Percentiles rank a stretch among this genome's conserved stretches.
These are phyloP conservation scores for Chaunax sp. DNA, from an alignment of 2,797 vertebrate genomes.

Conservation along the genomic window DNA sequence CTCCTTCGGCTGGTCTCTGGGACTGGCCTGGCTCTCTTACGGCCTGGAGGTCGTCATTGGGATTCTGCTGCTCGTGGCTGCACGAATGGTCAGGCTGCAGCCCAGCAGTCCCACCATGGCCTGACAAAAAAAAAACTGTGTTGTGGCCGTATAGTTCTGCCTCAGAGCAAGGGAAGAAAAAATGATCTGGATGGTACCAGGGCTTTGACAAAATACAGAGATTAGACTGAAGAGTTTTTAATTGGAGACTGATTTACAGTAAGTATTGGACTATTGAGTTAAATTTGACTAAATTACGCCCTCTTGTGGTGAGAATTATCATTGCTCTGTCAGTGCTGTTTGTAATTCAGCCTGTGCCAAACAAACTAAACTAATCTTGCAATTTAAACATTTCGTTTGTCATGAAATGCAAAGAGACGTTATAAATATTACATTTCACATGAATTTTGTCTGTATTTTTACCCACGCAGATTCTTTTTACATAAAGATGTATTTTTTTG, in stretches of 20 bases:
- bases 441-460: not conserved
- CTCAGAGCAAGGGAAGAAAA: not conserved
- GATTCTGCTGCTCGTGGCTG: slow-evolving; percentile 74
- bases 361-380: not conserved
- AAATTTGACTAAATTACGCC: slow-evolving; percentile 11
- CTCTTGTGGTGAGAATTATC: slow-evolving; percentile 47
- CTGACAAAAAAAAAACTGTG: slow-evolving; percentile 28
- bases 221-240: not conserved
- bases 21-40: slow-evolving; percentile 84
- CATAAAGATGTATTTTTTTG: not conserved
- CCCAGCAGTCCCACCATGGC: slow-evolving; percentile 34
- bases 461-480: not conserved
- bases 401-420: not conserved
- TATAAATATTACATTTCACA: not conserved
- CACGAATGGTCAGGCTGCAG: slow-evolving; percentile 45
- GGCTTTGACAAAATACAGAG: not conserved
- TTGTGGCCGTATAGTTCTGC: not conserved
- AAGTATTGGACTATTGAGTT: not conserved
- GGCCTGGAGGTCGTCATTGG: slow-evolving; percentile 75
- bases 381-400: no score
- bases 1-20: slow-evolving; percentile 85
- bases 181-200: not conserved
- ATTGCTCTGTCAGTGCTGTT: not conserved
- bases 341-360: slow-evolving; percentile 13
- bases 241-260: not conserved